Conservation (phyloP, 2,113 vertebrate genomes). For the Brachypteracias leptosomus region DNA sequence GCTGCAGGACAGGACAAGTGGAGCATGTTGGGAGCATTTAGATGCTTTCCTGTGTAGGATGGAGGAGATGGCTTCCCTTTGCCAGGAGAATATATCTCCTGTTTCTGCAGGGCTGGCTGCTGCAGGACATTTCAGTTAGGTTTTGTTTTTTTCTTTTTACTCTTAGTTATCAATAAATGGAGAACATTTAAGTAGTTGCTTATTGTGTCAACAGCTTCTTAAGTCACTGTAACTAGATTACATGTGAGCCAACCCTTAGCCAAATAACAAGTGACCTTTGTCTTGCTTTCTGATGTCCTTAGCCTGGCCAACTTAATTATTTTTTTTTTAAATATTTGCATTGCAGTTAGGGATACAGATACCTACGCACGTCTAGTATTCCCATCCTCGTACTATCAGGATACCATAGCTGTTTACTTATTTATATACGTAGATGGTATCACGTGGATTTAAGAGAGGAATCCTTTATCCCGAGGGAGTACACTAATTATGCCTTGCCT, state of each 20-base stretch:
- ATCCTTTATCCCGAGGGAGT: neutral
- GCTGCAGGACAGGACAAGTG: neutral
- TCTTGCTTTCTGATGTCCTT: neutral
- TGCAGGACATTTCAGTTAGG: too few relatives aligned
- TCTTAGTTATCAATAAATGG: neutral
- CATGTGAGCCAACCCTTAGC: neutral
- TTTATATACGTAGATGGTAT: neutral
- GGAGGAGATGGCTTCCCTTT: neutral
- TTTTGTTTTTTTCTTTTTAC: neutral
- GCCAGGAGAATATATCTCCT: fast-evolving
- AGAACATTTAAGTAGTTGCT: neutral
- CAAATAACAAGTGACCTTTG: neutral
- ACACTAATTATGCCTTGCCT: neutral
- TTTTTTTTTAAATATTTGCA: neutral
- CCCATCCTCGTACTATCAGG: neutral
- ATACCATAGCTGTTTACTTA: neutral
- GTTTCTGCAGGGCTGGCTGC: neutral
- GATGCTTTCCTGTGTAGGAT: fast-evolving
- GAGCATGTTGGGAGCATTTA: neutral
- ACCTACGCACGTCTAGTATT: fast-evolving
- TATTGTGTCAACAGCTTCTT: neutral
- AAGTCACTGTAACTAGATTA: neutral
- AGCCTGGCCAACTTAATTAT: neutral
- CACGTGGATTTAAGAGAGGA: neutral
- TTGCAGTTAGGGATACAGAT: neutral